Evolutionary conservation across 2,888 invertebrate genomes (phyloP).

Genomic region (Drosophila yooni): DNA sequence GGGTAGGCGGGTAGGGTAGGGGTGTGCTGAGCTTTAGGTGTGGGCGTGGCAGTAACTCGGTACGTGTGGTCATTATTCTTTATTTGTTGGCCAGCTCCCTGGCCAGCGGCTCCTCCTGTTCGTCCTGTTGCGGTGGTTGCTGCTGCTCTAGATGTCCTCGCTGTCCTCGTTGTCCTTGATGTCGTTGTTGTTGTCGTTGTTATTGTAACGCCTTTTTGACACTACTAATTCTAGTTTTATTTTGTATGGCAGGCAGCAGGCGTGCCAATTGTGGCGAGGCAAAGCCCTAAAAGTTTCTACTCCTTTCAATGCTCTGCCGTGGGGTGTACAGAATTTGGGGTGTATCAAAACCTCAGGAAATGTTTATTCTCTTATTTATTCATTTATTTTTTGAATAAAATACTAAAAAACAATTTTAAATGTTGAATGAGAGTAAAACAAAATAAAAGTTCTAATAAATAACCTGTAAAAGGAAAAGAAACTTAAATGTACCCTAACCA

Average conservation of each 20-base stretch:
- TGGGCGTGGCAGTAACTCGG: slow-evolving; percentile 40
- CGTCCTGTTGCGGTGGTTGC: slow-evolving; percentile 3
- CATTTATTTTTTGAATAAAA: background rate
- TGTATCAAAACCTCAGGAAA: background rate
- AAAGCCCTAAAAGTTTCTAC: slow-evolving; percentile 47
- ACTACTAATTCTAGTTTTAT: slow-evolving; percentile 81
- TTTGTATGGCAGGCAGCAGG: slow-evolving; percentile 38
- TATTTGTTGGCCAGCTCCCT: slow-evolving; percentile 65
- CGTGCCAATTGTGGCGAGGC: slow-evolving; percentile 13
- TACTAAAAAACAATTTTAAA: background rate
- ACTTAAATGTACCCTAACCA: background rate
- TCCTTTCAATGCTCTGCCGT: slow-evolving; percentile 34
- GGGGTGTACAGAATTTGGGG: background rate
- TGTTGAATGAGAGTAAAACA: background rate
- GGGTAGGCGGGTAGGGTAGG: slow-evolving; percentile 14
- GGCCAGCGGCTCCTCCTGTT: slow-evolving; percentile 13
- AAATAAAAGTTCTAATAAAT: background rate
- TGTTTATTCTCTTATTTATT: background rate
- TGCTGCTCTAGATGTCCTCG: background rate
- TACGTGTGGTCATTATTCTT: slow-evolving; percentile 80
- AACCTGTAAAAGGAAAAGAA: background rate
- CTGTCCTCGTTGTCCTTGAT: slow-evolving; percentile 1
- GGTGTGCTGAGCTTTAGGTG: slow-evolving; percentile 33
- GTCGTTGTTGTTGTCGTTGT: slow-evolving; percentile 36
- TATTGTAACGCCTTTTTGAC: slow-evolving; percentile 76